Evolutionary conservation across 2,888 invertebrate genomes (phyloP).

Genomic region (Drosophila nr. perissopoda): DNA sequence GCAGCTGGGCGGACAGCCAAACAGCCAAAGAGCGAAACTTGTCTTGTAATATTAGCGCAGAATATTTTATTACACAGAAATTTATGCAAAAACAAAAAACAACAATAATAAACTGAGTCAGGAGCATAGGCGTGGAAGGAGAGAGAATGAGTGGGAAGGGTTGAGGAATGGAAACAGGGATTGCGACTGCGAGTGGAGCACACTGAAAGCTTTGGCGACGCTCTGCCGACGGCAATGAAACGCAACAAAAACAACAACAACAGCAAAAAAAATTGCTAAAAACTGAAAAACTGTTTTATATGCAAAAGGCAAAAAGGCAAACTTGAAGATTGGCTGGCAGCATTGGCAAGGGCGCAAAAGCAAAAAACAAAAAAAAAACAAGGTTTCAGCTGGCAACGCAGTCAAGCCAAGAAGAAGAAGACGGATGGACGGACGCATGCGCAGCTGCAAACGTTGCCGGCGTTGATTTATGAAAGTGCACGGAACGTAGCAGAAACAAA

Average conservation of each 20-base stretch:
- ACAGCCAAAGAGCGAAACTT: slow-evolving; percentile 7
- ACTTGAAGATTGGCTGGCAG: slow-evolving; percentile 32
- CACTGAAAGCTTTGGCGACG: slow-evolving; percentile 78
- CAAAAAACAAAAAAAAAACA: slow-evolving; percentile 15
- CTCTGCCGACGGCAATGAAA: slow-evolving; percentile 71
- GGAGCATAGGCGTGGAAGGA: slow-evolving; percentile 20
- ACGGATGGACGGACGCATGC: slow-evolving; percentile 62
- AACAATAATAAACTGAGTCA: slow-evolving; percentile 50
- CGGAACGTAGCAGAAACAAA: slow-evolving; percentile 42
- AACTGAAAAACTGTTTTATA: slow-evolving; percentile 77
- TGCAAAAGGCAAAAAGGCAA: slow-evolving; percentile 62
- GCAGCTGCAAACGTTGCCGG: slow-evolving; percentile 76
- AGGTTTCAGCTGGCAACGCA: slow-evolving; percentile 51
- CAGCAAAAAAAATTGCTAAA: slow-evolving; percentile 46
- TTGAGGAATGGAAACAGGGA: slow-evolving; percentile 4
- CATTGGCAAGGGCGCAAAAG: slow-evolving; percentile 76
- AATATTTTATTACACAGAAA: slow-evolving; percentile 79
- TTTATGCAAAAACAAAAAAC: slow-evolving; percentile 67
- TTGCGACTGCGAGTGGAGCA: slow-evolving; percentile 21
- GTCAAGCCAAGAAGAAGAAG: slow-evolving; percentile 11
- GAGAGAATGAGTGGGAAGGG: slow-evolving; percentile 9
- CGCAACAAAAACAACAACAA: slow-evolving; percentile 41
- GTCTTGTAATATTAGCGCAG: slow-evolving; percentile 68
- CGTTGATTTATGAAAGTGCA: slow-evolving; percentile 82
- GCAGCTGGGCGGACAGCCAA: slow-evolving; percentile 34